Conservation (phyloP, 2,113 vertebrate genomes). For the Glaucomys volans region DNA sequence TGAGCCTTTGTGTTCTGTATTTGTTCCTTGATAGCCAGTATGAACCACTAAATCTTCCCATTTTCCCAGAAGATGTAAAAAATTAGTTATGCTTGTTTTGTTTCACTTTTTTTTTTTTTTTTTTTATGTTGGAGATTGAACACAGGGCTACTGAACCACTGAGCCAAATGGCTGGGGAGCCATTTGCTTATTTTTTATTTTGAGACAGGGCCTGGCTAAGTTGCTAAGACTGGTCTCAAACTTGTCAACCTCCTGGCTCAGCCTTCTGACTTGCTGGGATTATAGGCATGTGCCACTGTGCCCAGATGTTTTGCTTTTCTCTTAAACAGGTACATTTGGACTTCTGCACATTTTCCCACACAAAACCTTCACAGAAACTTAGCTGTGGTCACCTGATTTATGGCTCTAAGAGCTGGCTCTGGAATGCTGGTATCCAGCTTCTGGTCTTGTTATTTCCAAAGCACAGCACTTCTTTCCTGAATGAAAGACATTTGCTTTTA, state of each 20-base stretch:
- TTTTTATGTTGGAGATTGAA: too few species aligned
- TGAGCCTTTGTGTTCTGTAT: neutral
- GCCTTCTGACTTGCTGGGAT: too few species aligned
- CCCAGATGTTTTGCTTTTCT: neutral
- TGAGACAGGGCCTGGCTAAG: too few species aligned
- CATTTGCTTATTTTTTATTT: too few species aligned
- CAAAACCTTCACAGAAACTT: too few species aligned
- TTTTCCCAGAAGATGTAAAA: neutral
- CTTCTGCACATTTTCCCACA: neutral
- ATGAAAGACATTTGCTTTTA: neutral
- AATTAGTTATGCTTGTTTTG: neutral
- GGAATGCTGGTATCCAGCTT: neutral
- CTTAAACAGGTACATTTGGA: neutral
- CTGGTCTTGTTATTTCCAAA: neutral
- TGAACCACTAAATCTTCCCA: neutral
- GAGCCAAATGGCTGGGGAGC: too few species aligned
- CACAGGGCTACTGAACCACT: too few species aligned
- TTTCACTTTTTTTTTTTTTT: neutral
- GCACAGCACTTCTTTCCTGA: neutral
- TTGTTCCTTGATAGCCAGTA: too few species aligned
- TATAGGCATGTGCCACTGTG: too few species aligned
- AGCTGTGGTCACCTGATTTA: accelerated
- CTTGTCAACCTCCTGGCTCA: too few species aligned
- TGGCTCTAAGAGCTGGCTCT: neutral
- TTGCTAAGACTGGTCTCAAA: too few species aligned